A percentile compares a stretch with the other conserved stretches of the same genome.
phyloP scores from a whole-genome alignment of 2,797 vertebrate species.

The Syndactyla subalaris region DNA sequence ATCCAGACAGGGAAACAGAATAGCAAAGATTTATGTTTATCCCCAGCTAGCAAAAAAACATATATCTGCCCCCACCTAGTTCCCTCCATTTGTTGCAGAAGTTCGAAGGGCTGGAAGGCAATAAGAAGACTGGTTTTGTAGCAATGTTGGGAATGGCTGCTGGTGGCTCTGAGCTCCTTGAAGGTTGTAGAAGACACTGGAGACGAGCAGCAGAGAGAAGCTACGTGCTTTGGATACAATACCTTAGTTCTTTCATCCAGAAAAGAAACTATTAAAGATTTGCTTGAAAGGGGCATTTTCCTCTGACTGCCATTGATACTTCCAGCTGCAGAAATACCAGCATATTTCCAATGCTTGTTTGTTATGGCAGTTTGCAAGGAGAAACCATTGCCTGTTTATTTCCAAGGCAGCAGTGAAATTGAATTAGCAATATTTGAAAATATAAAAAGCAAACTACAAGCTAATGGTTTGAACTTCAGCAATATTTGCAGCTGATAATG shows the following conservation, averaged over 20 bases:
- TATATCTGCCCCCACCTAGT: background rate
- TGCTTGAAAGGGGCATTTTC: background rate
- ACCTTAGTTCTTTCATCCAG: background rate
- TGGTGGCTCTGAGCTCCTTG: background rate
- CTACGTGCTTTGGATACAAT: background rate
- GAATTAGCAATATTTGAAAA: background rate
- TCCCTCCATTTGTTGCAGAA: background rate
- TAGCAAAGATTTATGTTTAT: background rate
- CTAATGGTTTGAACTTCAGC: background rate
- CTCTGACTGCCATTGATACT: background rate
- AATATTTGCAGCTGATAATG: background rate
- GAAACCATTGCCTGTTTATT: background rate
- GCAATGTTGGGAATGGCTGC: background rate
- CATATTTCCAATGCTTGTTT: background rate
- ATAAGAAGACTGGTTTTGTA: background rate
- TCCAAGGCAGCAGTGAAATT: background rate
- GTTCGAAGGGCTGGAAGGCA: background rate
- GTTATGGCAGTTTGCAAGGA: background rate
- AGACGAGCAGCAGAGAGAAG: background rate
- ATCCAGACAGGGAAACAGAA: background rate
- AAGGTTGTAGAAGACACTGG: background rate
- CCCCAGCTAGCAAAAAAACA: background rate
- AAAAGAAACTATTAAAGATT: background rate
- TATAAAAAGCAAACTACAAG: background rate
- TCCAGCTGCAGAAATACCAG: background rate